Evolutionary conservation across 2,797 vertebrate genomes (phyloP).

Genomic region (Oryzias sinensis): DNA sequence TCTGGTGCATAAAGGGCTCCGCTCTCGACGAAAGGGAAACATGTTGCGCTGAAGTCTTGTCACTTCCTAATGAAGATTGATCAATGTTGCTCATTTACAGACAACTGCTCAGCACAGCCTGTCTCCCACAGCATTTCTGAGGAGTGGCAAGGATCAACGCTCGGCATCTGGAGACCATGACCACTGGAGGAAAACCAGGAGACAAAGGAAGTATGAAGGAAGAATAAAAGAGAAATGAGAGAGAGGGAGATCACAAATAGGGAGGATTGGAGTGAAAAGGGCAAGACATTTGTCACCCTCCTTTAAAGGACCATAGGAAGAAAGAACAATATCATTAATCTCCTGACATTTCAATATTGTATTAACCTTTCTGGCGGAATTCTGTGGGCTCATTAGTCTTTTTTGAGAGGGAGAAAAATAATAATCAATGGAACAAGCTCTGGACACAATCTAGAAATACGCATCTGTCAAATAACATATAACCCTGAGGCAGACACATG

Average conservation of each 20-base stretch:
- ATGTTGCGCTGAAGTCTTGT: constrained; percentile 50
- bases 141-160: constrained; percentile 34
- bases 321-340: constrained; percentile 82
- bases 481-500: constrained; percentile 60
- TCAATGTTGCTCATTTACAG: constrained; percentile 81
- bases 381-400: constrained; percentile 81
- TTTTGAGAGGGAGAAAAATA: constrained; percentile 74
- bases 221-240: constrained; percentile 37
- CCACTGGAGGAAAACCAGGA: constrained; percentile 50
- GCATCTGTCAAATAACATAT: constrained; percentile 66
- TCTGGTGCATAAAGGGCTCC: constrained; percentile 36
- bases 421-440: constrained; percentile 81
- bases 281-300: constrained; percentile 82
- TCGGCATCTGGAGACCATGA: constrained; percentile 45
- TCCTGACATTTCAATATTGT: constrained; percentile 87
- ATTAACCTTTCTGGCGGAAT: constrained; percentile 84
- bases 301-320: constrained; percentile 62
- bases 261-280: constrained; percentile 76
- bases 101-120: constrained; percentile 56
- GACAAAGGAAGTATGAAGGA: constrained; percentile 26
- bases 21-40: constrained; percentile 55
- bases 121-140: constrained; percentile 39
- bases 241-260: constrained; percentile 56
- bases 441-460: constrained; percentile 68
- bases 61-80: constrained; percentile 83